These are phyloP conservation scores for Serranus cabrilla DNA, from an alignment of 2,797 vertebrate species.

Conservation along the genomic window DNA sequence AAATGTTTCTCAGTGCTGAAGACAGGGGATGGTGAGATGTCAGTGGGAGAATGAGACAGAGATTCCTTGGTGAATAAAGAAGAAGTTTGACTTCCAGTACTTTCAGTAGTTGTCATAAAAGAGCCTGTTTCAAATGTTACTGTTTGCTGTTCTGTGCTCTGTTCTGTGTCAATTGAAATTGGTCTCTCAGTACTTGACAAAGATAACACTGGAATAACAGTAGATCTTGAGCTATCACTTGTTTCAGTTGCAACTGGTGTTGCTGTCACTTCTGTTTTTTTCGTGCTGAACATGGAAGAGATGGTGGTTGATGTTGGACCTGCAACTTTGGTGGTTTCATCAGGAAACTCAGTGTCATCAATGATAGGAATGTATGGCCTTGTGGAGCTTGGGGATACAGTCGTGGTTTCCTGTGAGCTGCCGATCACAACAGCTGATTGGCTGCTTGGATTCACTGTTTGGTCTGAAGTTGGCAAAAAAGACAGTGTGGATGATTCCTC, in stretches of 20 bases:
- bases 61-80: too few relatives aligned
- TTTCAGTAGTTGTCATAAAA: too few relatives aligned
- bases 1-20: not conserved
- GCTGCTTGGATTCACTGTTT: not conserved
- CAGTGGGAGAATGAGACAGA: too few relatives aligned
- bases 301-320: not conserved
- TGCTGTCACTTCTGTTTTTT: slow-evolving; percentile 8
- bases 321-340: not conserved
- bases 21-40: too few relatives aligned
- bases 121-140: too few relatives aligned
- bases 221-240: not conserved
- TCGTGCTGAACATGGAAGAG: slow-evolving; percentile 25
- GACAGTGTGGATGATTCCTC: slow-evolving; percentile 8
- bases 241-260: not conserved
- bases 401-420: slow-evolving; percentile 19
- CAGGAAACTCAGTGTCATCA: slow-evolving; percentile 19
- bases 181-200: slow-evolving; percentile 12
- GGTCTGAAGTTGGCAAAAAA: slow-evolving; percentile 26
- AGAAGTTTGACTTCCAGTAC: too few relatives aligned
- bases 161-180: too few relatives aligned
- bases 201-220: not conserved
- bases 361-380: slow-evolving; percentile 26
- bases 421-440: slow-evolving; percentile 31
- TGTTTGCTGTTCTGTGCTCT: too few relatives aligned
- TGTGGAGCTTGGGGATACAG: slow-evolving; percentile 1